Evolutionary conservation across 2,113 vertebrate species (phyloP), one percentile per base, ranked within the genome.

Genomic region (Stegastes partitus): DNA sequence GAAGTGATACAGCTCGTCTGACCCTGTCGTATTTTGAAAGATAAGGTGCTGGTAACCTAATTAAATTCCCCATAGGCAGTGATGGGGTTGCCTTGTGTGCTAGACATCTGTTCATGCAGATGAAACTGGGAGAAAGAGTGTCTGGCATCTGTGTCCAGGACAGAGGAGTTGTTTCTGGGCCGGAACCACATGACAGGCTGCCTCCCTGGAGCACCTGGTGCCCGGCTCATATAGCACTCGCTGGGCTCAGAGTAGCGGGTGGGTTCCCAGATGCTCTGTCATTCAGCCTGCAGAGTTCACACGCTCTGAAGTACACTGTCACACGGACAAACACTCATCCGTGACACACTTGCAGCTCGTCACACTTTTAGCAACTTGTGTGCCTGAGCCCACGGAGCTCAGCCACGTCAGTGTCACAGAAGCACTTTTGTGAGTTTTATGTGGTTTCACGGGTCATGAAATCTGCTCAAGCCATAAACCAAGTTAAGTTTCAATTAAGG

Each of bases 381-480:
- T 28, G 57, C 23, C 42, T 18, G 19, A 54, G 47, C 10, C 21
- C 31, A 3, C 19, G 19, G 70, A 34, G 47, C 72, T 16, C 55
- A 64, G 68, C 55, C 55, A 21, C 72, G 61, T 28, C 5, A 59
- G 50, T 63, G 64, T 87, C n/a, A 9, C 50, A 71, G 23, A 47
- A 76, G 58, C 57, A 45, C 44, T 67, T 79, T 56, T 73, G 44
- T 39, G 55, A 71, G 64, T 79, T 87, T 87, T 77, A 81, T 82
- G 45, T 63, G 58, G 64, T 53, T 80, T 84, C 81, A 83, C 15
- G 85, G 86, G 44, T 91, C 81, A 87, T 90, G 72, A 92, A 92
- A 81, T 79, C 63, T 66, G 54, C 64, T 77, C 74, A 51, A 66
- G 63, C 28, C 79, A 79, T 92, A 87, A 90, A 89, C 67, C 77